Conservation (phyloP, 2,888 invertebrate species). For the Cheilosia variabilis region DNA sequence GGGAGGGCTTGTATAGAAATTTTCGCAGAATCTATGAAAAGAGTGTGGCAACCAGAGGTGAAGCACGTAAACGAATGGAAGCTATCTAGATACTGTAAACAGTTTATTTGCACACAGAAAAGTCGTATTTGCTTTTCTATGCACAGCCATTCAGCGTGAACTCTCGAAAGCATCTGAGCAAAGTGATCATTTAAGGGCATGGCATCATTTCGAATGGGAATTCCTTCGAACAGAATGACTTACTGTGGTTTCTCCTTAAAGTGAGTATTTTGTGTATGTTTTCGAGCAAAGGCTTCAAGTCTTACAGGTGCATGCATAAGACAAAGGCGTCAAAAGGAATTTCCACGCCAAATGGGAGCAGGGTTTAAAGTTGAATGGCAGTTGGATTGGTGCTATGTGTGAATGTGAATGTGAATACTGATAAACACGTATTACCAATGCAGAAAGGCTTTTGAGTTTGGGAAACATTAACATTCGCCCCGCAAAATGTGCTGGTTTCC, state of each 20-base stretch:
- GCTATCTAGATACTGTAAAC: constrained; percentile 75
- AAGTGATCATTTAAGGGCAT: constrained; percentile 74
- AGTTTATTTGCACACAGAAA: constrained; percentile 70
- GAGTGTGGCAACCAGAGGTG: constrained; percentile 43
- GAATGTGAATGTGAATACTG: neutral
- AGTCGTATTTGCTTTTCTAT: constrained; percentile 28
- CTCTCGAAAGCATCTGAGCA: constrained; percentile 62
- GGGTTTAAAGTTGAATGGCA: constrained; percentile 46
- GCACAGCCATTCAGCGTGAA: constrained; percentile 50
- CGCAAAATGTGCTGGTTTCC: neutral
- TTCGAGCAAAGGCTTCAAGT: constrained; percentile 3
- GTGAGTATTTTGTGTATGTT: neutral
- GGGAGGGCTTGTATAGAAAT: constrained; percentile 42
- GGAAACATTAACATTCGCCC: neutral
- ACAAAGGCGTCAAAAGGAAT: constrained; percentile 3
- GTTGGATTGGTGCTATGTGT: constrained; percentile 32
- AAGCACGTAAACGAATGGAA: constrained; percentile 71
- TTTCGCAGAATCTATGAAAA: constrained; percentile 36
- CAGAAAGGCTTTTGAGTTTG: neutral
- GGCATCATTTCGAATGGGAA: constrained; percentile 68
- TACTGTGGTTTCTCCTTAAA: constrained; percentile 26
- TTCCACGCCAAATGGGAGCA: constrained; percentile 10
- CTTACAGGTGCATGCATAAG: constrained; percentile 2
- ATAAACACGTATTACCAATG: neutral
- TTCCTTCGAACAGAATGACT: constrained; percentile 47